phyloP scores from a whole-genome alignment of 64 coral and sea anemone genomes.

The Pocillopora damicornis region DNA sequence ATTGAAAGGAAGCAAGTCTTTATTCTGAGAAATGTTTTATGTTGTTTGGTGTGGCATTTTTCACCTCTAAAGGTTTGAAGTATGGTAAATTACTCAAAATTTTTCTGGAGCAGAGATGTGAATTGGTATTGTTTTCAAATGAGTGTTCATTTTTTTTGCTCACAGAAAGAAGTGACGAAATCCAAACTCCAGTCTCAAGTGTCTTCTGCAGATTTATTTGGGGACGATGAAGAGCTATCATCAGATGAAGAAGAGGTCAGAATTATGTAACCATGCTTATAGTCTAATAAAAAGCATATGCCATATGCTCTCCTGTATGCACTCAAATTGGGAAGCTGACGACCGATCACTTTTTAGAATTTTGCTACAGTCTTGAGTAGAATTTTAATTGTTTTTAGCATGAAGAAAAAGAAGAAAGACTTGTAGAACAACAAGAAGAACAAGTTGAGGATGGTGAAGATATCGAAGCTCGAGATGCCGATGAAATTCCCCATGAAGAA shows the following conservation, averaged over 20 bases:
- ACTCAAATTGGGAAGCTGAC: not conserved
- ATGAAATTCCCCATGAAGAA: slow-evolving; percentile 53
- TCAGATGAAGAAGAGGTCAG: slow-evolving; percentile 82
- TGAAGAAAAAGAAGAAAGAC: slow-evolving; percentile 36
- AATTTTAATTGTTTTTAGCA: not conserved
- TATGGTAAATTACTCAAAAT: no score
- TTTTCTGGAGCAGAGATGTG: no score
- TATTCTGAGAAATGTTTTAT: no score
- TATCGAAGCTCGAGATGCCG: slow-evolving; percentile 3
- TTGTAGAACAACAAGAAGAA: slow-evolving; percentile 34
- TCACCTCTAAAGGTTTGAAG: not conserved
- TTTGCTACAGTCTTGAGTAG: not conserved
- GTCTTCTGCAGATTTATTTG: slow-evolving; percentile 82
- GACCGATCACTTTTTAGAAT: not conserved
- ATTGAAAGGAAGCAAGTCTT: no score
- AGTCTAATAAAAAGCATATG: not conserved
- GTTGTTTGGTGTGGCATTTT: not conserved
- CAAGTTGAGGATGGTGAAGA: slow-evolving; percentile 5
- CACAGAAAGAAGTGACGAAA: slow-evolving; percentile 35
- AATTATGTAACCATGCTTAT: not conserved
- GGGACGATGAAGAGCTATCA: slow-evolving; percentile 88
- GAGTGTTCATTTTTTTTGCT: not conserved
- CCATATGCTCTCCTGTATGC: not conserved
- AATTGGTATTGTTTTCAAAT: no score
- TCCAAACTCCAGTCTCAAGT: slow-evolving; percentile 22